phyloP scores from a whole-genome alignment of 2,797 vertebrate species.

The Chaetophractus vellerosus region DNA sequence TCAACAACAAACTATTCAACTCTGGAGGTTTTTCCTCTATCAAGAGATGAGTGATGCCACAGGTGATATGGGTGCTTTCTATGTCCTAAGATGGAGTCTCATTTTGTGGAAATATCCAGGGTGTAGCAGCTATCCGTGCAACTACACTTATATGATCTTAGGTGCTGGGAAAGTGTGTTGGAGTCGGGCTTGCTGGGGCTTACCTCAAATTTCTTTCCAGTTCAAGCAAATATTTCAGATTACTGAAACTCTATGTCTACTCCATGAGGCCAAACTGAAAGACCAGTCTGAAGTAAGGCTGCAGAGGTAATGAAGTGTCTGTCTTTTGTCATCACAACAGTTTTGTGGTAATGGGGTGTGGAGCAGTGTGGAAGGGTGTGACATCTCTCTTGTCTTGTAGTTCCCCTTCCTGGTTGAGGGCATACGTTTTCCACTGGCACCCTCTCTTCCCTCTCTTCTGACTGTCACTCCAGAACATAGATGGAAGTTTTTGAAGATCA shows the following conservation, averaged over 20 bases:
- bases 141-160: neutral
- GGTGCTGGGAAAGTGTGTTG: neutral
- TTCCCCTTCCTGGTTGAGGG: neutral
- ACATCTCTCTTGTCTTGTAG: neutral
- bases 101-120: neutral
- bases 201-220: slow-evolving; percentile 25
- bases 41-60: neutral
- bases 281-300: neutral
- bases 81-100: neutral
- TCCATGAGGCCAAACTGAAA: neutral
- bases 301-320: neutral
- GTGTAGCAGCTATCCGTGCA: accelerated
- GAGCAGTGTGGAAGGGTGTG: neutral
- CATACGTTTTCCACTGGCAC: neutral
- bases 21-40: neutral
- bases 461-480: neutral
- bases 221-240: neutral
- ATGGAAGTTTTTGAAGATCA: slow-evolving; percentile 4
- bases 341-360: neutral
- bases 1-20: neutral
- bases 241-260: neutral
- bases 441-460: neutral
- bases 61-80: neutral
- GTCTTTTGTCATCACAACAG: neutral
- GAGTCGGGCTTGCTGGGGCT: neutral